Percentiles rank a stretch among this genome's conserved stretches.
Conservation (phyloP, 1,140 invertebrate genomes). For the Trichogramma pretiosum region DNA sequence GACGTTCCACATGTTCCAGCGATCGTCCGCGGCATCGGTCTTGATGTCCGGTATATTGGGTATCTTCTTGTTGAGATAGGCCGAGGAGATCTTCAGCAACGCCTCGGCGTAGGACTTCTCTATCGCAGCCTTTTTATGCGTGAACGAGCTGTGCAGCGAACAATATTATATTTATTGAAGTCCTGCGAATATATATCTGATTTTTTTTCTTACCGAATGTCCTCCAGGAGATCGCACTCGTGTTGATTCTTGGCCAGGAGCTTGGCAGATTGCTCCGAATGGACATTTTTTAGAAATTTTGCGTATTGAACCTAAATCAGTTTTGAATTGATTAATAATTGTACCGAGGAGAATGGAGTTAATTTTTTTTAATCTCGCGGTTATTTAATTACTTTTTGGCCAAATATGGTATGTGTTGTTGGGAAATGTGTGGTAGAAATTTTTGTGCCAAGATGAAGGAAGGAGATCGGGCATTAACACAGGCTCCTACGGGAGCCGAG, state of each 20-base stretch:
- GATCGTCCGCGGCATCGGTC: constrained; percentile 77
- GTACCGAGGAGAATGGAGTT: no score
- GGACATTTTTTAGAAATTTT: constrained; percentile 84
- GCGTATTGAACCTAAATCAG: no score
- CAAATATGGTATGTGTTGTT: no score
- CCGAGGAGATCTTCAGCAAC: constrained; percentile 79
- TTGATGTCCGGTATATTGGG: constrained; percentile 83
- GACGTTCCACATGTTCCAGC: constrained; percentile 94
- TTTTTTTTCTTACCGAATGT: constrained; percentile 67
- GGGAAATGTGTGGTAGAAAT: no score
- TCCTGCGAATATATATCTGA: constrained; percentile 12
- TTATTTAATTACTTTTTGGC: no score
- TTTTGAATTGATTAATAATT: no score
- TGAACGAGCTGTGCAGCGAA: no score
- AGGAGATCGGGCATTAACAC: no score
- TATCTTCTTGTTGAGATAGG: constrained; percentile 86
- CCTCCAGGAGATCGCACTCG: constrained; percentile 89
- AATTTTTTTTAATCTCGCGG: no score
- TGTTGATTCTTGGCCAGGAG: constrained; percentile 91
- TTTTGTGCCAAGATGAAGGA: no score
- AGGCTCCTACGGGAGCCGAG: no score
- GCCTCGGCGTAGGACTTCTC: constrained; percentile 93
- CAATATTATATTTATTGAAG: no score
- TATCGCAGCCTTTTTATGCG: constrained; percentile 81
- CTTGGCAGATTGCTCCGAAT: constrained; percentile 85